phyloP scores from a whole-genome alignment of 2,113 vertebrate species.

The Rhynchopsitta pachyrhyncha region DNA sequence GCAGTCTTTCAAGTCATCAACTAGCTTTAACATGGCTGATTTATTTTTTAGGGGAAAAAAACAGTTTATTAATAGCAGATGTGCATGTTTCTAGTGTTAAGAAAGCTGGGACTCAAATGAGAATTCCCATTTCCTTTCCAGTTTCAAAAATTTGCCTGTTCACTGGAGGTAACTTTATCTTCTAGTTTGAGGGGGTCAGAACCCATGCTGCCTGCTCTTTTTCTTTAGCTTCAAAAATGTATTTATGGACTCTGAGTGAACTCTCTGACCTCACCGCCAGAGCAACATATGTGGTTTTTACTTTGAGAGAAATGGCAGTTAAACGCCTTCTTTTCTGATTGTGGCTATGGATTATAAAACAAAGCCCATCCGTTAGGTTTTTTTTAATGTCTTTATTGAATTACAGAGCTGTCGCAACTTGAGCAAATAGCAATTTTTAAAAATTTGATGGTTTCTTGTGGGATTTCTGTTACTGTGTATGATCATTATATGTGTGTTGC shows the following conservation, averaged over 20 bases:
- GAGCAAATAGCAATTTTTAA: not conserved
- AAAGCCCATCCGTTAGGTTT: not conserved
- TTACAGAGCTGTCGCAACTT: not conserved
- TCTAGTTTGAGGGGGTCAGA: slow-evolving; percentile 1
- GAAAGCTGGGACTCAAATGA: slow-evolving; percentile 43
- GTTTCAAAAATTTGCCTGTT: not conserved
- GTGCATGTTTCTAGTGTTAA: slow-evolving; percentile 50
- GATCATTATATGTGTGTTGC: not conserved
- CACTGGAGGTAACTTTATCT: slow-evolving; percentile 22
- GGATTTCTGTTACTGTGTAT: not conserved
- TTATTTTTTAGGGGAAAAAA: slow-evolving; percentile 40
- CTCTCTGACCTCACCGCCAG: slow-evolving; percentile 58
- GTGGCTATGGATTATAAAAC: slow-evolving; percentile 2
- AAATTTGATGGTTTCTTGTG: not conserved
- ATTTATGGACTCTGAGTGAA: slow-evolving; percentile 64
- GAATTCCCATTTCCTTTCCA: slow-evolving; percentile 37
- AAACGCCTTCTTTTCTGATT: not conserved
- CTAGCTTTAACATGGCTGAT: slow-evolving; percentile 56
- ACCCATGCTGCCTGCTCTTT: not conserved
- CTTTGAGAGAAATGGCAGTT: not conserved
- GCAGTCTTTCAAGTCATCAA: slow-evolving; percentile 41
- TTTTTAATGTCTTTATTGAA: not conserved
- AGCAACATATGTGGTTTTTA: slow-evolving; percentile 17
- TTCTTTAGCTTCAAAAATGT: slow-evolving; percentile 19
- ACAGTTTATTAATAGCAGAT: slow-evolving; percentile 71